Conservation (phyloP, 2,888 invertebrate genomes). For the Dione juno region DNA sequence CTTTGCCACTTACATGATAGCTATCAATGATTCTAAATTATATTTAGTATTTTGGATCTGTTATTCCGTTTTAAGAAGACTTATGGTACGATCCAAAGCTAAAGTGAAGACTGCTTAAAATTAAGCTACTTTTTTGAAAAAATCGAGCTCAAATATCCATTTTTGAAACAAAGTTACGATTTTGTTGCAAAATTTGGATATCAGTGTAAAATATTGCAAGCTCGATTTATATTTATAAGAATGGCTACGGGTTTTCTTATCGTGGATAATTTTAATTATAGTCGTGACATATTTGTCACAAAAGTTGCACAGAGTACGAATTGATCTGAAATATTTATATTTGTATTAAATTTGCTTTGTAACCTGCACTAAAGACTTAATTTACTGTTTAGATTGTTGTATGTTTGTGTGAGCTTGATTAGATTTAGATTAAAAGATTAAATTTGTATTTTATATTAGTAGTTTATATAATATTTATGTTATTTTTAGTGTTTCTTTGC, state of each 20-base stretch:
- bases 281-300: not conserved
- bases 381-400: not conserved
- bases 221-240: not conserved
- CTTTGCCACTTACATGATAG: slow-evolving; percentile 67
- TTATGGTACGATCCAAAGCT: slow-evolving; percentile 59
- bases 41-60: slow-evolving; percentile 73
- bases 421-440: not conserved
- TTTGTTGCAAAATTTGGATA: not conserved
- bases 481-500: slow-evolving; percentile 1
- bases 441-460: not conserved
- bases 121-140: not conserved
- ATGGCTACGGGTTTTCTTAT: slow-evolving; percentile 4
- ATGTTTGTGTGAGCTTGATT: not conserved
- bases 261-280: not conserved
- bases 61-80: slow-evolving; percentile 68
- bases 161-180: not conserved
- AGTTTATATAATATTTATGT: not conserved
- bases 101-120: slow-evolving; percentile 55
- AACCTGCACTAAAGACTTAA: not conserved
- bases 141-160: not conserved
- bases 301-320: not conserved
- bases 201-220: not conserved
- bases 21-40: slow-evolving; percentile 68
- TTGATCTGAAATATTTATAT: not conserved
- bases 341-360: not conserved